Base-by-base conservation (phyloP, 2,113 vertebrate species). In the Tupaia tana region DNA sequence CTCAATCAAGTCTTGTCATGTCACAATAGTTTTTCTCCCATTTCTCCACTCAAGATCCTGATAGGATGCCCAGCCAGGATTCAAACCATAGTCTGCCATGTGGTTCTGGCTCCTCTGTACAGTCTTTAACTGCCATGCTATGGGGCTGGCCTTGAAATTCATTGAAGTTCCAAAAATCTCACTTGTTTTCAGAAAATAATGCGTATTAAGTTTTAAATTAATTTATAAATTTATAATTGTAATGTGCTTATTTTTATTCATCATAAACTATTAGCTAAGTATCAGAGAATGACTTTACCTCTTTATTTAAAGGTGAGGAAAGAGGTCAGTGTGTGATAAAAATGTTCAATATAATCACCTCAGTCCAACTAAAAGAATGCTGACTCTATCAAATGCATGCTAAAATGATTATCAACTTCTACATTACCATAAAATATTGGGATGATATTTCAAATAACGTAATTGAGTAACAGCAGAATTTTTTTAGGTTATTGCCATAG, bases 351-450 rank as follows among this genome's bases (percentile, higher is more conserved):
- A 1, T 29, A 70, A 18, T 67, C 52, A 13, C 18, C 66, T 24
- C 6, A 2, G 61, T 75, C 2, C 10, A 85, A 29, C 18, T 64
- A 66, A 0, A 73, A 13, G 22, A 19, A 54, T 27, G 29, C 0
- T 69, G 66, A 16, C 22, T 75, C 0, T 27, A 29, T 73, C 12
- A 31, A 6, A 80, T 56, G 9, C n/a, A 54, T 86, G 12, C 10
- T 74, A 88, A 94, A 84, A 61, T 61, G 9, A 64, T 31, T 89
- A 89, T 19, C 14, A 91, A 14, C 6, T 9, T 90, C 24, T 67
- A 2, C 82, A 58, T 96, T 82, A 66, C 43, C 24, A 20, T 94
- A n/a, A 70, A 69, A 88, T 93, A 85, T 31, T 86, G 9, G 12
- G 0, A 34, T 77, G 34, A 24, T 69, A 59, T 83, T 88, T 82